phyloP scores from a whole-genome alignment of 2,888 invertebrate species.

The Ellobium chinense region DNA sequence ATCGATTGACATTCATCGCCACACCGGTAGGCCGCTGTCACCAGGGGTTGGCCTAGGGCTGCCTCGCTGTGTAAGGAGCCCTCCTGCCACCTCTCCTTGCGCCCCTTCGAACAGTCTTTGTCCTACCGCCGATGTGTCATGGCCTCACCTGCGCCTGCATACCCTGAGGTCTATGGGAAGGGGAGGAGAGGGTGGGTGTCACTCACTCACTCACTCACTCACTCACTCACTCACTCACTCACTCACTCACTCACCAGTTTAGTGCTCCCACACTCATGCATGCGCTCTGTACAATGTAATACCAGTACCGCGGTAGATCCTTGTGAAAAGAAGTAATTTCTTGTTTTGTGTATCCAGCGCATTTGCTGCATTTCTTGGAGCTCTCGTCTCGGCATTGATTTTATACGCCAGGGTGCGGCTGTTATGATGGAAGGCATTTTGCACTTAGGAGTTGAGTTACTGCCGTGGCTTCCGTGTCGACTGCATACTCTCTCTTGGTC shows the following conservation, averaged over 20 bases:
- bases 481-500: too few species aligned
- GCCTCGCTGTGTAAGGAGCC: background rate
- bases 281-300: background rate
- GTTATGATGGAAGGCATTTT: too few species aligned
- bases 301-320: too few species aligned
- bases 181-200: background rate
- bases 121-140: background rate
- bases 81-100: background rate
- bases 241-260: background rate
- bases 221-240: background rate
- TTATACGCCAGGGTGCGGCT: too few species aligned
- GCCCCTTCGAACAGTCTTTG: background rate
- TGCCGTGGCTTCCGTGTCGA: too few species aligned
- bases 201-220: background rate
- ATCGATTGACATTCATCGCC: slow-evolving; percentile 28
- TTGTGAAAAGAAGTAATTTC: too few species aligned
- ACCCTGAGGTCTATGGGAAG: background rate
- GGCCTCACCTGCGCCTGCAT: background rate
- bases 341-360: too few species aligned
- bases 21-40: background rate
- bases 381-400: too few species aligned
- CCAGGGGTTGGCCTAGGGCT: background rate
- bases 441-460: too few species aligned
- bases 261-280: background rate
- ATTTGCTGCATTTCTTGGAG: too few species aligned